Evolutionary conservation across 37 sponge, comb jelly and placozoan genomes (phyloP).

Genomic region (Hexactinellida sp.): DNA sequence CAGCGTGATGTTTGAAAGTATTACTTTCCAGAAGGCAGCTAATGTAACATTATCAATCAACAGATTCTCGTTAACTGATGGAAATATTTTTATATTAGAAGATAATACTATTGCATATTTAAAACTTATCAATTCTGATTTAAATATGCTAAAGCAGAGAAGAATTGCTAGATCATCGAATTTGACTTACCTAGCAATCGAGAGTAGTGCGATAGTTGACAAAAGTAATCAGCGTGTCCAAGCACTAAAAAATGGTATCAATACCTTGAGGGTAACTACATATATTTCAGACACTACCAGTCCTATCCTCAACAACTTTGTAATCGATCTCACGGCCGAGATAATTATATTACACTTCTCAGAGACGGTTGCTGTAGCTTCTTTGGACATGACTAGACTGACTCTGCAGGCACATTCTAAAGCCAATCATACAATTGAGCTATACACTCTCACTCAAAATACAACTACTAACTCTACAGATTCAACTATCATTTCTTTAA

Average conservation of each 20-base stretch:
- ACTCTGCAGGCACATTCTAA: slow-evolving; percentile 31
- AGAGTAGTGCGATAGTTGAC: slow-evolving; percentile 49
- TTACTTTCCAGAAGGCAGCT: slow-evolving; percentile 50
- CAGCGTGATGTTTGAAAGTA: slow-evolving; percentile 47
- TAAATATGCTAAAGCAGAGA: slow-evolving; percentile 67
- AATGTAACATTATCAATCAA: slow-evolving; percentile 36
- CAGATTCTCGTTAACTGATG: slow-evolving; percentile 51
- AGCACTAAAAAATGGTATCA: slow-evolving; percentile 29
- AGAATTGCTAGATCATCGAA: slow-evolving; percentile 43
- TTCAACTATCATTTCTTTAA: slow-evolving; percentile 24
- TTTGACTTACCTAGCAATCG: slow-evolving; percentile 54
- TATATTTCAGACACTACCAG: slow-evolving; percentile 50
- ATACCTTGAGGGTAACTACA: slow-evolving; percentile 27
- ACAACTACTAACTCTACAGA: slow-evolving; percentile 27
- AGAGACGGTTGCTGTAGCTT: slow-evolving; percentile 51
- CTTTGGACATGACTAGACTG: slow-evolving; percentile 46
- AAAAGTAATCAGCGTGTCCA: slow-evolving; percentile 45
- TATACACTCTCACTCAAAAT: slow-evolving; percentile 50
- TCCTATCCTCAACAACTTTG: slow-evolving; percentile 42
- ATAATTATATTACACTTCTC: slow-evolving; percentile 44
- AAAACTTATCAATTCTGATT: slow-evolving; percentile 43
- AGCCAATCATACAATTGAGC: neutral
- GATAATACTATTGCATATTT: slow-evolving; percentile 42
- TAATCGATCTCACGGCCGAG: slow-evolving; percentile 39
- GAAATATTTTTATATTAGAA: slow-evolving; percentile 34